These are phyloP conservation scores for Anoplopoma fimbria DNA, from an alignment of 2,113 vertebrate species.

Conservation along the genomic window DNA sequence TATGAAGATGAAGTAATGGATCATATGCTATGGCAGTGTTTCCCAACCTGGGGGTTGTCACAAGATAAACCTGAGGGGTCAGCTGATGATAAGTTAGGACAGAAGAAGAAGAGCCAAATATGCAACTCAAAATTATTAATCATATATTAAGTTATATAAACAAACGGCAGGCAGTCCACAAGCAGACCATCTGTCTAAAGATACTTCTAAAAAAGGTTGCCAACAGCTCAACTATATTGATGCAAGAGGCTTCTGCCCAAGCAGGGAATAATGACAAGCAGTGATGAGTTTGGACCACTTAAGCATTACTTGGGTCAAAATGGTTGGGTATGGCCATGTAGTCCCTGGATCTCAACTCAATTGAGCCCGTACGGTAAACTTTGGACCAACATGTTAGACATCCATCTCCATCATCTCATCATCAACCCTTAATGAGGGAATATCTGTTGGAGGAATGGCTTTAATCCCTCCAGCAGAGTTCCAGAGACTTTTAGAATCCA, in stretches of 20 bases:
- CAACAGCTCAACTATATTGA: too few species aligned
- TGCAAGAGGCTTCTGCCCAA: neutral
- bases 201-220: neutral
- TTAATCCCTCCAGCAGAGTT: slow-evolving; percentile 23
- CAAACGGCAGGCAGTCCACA: neutral
- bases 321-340: neutral
- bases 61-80: neutral
- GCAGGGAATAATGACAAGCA: neutral
- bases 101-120: too few species aligned
- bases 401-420: neutral
- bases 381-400: slow-evolving; percentile 7
- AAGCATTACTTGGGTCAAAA: neutral
- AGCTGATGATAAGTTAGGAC: neutral
- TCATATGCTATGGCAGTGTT: neutral
- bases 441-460: slow-evolving; percentile 39
- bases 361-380: neutral
- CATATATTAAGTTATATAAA: too few species aligned
- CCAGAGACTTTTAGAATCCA: slow-evolving; percentile 15
- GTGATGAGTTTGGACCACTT: neutral
- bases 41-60: neutral
- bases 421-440: slow-evolving; percentile 13
- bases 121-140: neutral
- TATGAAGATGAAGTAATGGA: neutral
- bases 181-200: neutral
- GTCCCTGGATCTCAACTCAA: neutral